phyloP scores from a whole-genome alignment of 2,797 vertebrate genomes.

The Coreius guichenoti region DNA sequence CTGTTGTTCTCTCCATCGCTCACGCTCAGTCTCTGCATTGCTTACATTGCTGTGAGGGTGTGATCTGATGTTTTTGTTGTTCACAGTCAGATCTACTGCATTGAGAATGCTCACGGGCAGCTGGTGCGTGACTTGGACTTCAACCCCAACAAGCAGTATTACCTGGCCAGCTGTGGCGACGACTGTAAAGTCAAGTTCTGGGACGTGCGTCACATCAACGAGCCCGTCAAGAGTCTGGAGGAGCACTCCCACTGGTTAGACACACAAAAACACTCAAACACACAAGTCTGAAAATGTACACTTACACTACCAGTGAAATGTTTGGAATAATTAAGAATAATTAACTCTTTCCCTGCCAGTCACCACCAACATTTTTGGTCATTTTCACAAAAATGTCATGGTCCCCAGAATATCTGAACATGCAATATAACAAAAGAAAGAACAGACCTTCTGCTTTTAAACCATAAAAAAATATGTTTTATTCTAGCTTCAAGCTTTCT shows the following conservation, averaged over 20 bases:
- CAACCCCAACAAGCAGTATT: slow-evolving; percentile 99
- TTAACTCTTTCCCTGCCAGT: too few relatives aligned
- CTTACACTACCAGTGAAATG: background rate
- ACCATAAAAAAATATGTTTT: too few relatives aligned
- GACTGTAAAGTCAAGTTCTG: slow-evolving; percentile 99
- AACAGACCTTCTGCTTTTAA: too few relatives aligned
- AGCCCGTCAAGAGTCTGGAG: slow-evolving; percentile 92
- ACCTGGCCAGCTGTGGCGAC: slow-evolving; percentile 95
- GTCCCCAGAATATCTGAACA: too few relatives aligned
- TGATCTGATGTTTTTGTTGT: slow-evolving; percentile 22
- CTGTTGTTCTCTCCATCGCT: slow-evolving; percentile 1
- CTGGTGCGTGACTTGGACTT: slow-evolving; percentile 98
- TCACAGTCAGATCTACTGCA: slow-evolving; percentile 94
- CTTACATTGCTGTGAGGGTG: background rate
- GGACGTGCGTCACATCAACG: slow-evolving; percentile 90
- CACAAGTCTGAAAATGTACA: background rate
- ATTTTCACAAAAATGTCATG: too few relatives aligned
- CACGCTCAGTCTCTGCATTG: background rate
- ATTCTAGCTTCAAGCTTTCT: too few relatives aligned
- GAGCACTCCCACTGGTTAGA: slow-evolving; percentile 95
- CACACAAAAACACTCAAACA: slow-evolving; percentile 28
- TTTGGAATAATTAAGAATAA: background rate
- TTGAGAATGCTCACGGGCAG: slow-evolving; percentile 97
- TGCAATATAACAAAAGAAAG: too few relatives aligned
- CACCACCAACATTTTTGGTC: too few relatives aligned